Base-by-base conservation (phyloP, 1,140 invertebrate species). In the Neodiprion virginianus region DNA sequence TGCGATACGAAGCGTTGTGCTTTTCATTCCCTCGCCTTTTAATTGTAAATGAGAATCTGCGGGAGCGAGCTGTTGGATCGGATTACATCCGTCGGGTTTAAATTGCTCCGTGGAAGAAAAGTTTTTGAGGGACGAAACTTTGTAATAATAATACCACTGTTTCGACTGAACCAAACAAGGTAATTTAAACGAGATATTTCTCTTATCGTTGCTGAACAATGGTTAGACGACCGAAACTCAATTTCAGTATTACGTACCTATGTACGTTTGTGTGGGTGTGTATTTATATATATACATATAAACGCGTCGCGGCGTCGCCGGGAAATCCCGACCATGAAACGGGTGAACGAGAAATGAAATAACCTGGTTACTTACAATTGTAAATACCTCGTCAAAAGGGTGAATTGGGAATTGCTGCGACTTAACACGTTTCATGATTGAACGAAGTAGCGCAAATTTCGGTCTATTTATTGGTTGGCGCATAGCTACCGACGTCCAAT, bases 181-280 rank as follows among this genome's bases (percentile, higher is more conserved):
- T 61, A 61, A 61, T 61, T 61, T 61, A 61, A 61, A 61, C 53
- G 53, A 61, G 53, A 61, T 61, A 61, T 61, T 61, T 61, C 53
- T 61, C 53, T 61, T 61, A 9, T 40, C 28, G 28, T 40, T 40
- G 28, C 28, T 3, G 28, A 61, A 61, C 53, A 61, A 61, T 61
- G 53, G n/a, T 61, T 14, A 12, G 53, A 61, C 53, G 8, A 8
- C 11, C 53, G 53, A 61, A 61, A 61, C 53, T 61, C 53, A 61
- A 61, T 61, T 61, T 61, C n/a, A 61, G 53, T 61, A 61, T 61
- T 40, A 40, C 28, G 28, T 3, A 40, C 28, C 28, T 5, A 40
- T 40, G 28, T 40, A 40, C 28, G 5, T 40, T 40, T 40, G 2
- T 40, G 28, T 40, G 28, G 1, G 1, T 40, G 28, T 40, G 28